These are phyloP conservation scores for Panopea generosa DNA, from an alignment of 2,888 invertebrate genomes.

Conservation along the genomic window DNA sequence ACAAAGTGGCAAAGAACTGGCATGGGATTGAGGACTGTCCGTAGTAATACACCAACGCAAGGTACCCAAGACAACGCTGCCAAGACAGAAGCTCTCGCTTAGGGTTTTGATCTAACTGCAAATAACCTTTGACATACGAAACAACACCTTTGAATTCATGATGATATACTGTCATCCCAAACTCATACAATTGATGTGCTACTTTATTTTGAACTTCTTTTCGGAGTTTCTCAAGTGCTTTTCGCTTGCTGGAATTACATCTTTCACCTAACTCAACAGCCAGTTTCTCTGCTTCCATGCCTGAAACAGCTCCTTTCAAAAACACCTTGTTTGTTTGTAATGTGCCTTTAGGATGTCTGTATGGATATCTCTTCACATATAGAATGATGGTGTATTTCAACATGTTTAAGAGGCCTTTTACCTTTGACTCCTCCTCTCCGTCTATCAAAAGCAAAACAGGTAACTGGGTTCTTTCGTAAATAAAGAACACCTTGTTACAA, in stretches of 20 bases:
- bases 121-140: conserved; percentile 2
- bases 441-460: conserved; percentile 61
- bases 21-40: conserved; percentile 54
- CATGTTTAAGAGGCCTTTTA: conserved; percentile 34
- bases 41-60: conserved; percentile 54
- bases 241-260: conserved; percentile 31
- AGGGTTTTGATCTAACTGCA: conserved; percentile 31
- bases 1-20: conserved; percentile 50
- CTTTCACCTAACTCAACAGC: conserved; percentile 41
- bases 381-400: conserved; percentile 41
- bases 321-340: conserved; percentile 28
- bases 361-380: conserved; percentile 58
- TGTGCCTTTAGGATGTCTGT: background rate
- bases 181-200: conserved; percentile 52
- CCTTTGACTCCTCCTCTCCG: conserved; percentile 62
- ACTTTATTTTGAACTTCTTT: conserved; percentile 24
- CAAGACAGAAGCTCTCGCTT: conserved; percentile 25
- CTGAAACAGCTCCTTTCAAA: conserved; percentile 47
- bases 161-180: conserved; percentile 56
- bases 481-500: conserved; percentile 35
- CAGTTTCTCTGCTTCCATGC: conserved; percentile 49
- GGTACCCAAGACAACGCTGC: conserved; percentile 42
- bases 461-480: conserved; percentile 46
- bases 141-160: conserved; percentile 47
- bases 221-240: conserved; percentile 22